A percentile compares a stretch with the other conserved stretches of the same genome.
These are phyloP conservation scores for Amazona vittata DNA, from an alignment of 2,113 vertebrate species.

Conservation along the genomic window DNA sequence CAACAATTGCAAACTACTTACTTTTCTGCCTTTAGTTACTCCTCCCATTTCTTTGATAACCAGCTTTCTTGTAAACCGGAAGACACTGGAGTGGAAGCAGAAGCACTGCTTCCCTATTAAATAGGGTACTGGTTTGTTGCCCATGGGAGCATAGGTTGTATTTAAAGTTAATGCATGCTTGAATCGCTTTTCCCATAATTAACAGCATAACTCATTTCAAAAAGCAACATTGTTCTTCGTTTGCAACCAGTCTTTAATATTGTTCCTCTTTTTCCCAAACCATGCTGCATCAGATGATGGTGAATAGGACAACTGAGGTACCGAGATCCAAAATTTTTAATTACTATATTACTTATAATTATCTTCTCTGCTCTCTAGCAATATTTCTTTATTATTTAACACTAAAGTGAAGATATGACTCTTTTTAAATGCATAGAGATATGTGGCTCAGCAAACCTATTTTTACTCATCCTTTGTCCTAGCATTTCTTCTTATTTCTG, in stretches of 20 bases:
- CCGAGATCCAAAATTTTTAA: constrained; percentile 67
- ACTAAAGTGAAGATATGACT: not conserved
- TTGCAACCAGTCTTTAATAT: constrained; percentile 66
- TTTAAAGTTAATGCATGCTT: constrained; percentile 58
- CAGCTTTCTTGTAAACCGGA: not conserved
- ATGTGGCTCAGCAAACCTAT: not conserved
- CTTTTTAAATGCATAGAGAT: not conserved
- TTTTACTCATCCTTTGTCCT: not conserved
- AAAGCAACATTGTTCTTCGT: constrained; percentile 15
- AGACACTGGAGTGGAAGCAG: not conserved
- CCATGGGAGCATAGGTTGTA: not conserved
- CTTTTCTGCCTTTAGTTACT: not conserved
- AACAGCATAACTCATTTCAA: constrained; percentile 29
- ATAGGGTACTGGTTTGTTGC: not conserved
- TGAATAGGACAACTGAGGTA: constrained; percentile 99
- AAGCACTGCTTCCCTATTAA: not conserved
- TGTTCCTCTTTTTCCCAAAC: constrained; percentile 81
- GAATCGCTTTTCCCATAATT: constrained; percentile 31
- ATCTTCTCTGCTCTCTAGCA: constrained; percentile 4
- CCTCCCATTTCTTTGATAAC: not conserved
- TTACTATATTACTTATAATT: constrained; percentile 23
- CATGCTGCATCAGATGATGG: constrained; percentile 97
- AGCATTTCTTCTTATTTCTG: not conserved
- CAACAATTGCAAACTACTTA: not conserved
- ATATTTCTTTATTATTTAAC: not conserved